Evolutionary conservation across 2,888 invertebrate genomes (phyloP), one percentile per base, ranked within the genome.

Genomic region (Athalia rosae): DNA sequence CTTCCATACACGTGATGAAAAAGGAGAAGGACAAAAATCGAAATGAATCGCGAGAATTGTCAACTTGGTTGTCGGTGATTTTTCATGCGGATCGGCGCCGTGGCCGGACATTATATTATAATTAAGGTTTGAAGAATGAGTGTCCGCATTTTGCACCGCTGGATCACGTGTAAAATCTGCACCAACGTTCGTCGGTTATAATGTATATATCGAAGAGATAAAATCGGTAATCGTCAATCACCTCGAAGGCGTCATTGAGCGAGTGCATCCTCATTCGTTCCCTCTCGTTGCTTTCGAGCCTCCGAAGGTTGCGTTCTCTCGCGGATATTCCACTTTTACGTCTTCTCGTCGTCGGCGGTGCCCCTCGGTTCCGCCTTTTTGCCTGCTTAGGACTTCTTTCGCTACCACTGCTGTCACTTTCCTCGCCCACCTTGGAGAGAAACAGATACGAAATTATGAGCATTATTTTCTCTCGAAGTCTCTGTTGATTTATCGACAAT

Each of bases 261-360:
- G 95, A 95, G 89, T 97, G 97, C 97, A 97, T 97, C 84, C 97
- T 92, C 95, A 96, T 96, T 78, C 97, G 92, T 90, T 97, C 97
- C 76, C 97, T 92, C 89, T 97, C 97, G 89, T 97, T 97, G 90
- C 97, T 97, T 90, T 97, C 97, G 74, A 97, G 92, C 78, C 97
- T 93, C 71, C 97, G 93, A 79, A 96, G 91, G 90, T 97, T 97
- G 80, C 97, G 92, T 87, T 97, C 97, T 77, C 97, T 92, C 3
- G 97, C 96, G 78, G 95, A 95, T 78, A 96, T 92, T 4, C 95
- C 94, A 82, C 95, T 94, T 87, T 95, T 94, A 82, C 95, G 93
- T 83, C 95, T 91, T n/a, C 94, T 85, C 78, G 87, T 89, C 76
- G 88, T 87, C 77, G 88, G 88, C 76, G 89, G 87, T 77, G 87